phyloP scores from a whole-genome alignment of 2,797 vertebrate genomes.

The Enteromius mattozi region DNA sequence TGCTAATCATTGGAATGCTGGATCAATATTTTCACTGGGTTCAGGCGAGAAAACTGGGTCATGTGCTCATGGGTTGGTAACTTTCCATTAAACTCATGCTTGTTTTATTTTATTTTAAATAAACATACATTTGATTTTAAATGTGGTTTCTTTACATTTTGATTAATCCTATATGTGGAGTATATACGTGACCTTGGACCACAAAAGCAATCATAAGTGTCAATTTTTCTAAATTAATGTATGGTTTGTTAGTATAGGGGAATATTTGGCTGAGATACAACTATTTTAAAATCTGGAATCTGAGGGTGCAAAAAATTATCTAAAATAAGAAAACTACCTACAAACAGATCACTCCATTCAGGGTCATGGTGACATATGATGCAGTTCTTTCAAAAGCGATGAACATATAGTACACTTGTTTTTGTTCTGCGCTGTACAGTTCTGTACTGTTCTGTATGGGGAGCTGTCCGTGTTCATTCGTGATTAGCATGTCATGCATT shows the following conservation, averaged over 20 bases:
- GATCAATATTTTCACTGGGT: constrained; percentile 31
- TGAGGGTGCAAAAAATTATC: too few relatives aligned
- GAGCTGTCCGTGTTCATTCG: neutral
- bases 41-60: constrained; percentile 51
- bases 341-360: neutral
- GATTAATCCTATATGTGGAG: neutral
- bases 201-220: too few relatives aligned
- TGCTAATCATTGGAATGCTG: constrained; percentile 35
- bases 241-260: too few relatives aligned
- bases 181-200: too few relatives aligned
- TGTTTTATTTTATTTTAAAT: neutral
- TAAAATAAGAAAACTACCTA: neutral
- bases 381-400: neutral
- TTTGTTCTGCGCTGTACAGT: neutral
- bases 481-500: neutral
- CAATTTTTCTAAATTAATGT: too few relatives aligned
- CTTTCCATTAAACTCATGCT: constrained; percentile 28
- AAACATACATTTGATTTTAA: too few relatives aligned
- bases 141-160: neutral
- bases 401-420: constrained; percentile 4
- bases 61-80: constrained; percentile 24
- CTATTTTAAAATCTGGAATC: too few relatives aligned
- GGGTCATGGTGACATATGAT: constrained; percentile 12
- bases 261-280: too few relatives aligned
- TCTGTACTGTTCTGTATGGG: neutral